A percentile compares a stretch with the other conserved stretches of the same genome.
Conservation (phyloP, 2,888 invertebrate genomes). For the Aporophyla lueneburgensis region DNA sequence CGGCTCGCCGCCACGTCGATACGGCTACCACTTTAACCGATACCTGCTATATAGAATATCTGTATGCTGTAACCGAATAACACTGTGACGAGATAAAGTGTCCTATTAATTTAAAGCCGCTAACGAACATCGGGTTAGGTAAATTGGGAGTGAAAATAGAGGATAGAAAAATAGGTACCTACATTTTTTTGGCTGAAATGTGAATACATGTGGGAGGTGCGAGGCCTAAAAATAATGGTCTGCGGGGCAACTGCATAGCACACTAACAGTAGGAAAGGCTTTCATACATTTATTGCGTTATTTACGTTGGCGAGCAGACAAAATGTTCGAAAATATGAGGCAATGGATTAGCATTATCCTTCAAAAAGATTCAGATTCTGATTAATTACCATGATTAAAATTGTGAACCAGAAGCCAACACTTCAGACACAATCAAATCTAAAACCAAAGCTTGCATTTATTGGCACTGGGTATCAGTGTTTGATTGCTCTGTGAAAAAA, state of each 20-base stretch:
- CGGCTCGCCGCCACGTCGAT: constrained; percentile 78
- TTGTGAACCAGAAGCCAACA: background rate
- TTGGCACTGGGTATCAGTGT: too few relatives aligned
- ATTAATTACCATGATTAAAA: too few relatives aligned
- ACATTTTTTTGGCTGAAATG: background rate
- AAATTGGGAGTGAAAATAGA: constrained; percentile 34
- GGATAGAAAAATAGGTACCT: background rate
- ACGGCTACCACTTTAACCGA: constrained; percentile 69
- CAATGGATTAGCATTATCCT: too few relatives aligned
- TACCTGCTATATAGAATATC: constrained; percentile 66
- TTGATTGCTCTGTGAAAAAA: too few relatives aligned
- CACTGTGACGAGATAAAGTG: constrained; percentile 56
- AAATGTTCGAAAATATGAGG: too few relatives aligned
- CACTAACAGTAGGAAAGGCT: too few relatives aligned
- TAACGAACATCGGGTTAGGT: constrained; percentile 46
- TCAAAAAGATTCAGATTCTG: too few relatives aligned
- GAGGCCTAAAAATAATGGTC: background rate
- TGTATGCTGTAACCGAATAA: constrained; percentile 54
- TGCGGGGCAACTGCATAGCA: too few relatives aligned
- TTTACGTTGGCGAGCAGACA: too few relatives aligned
- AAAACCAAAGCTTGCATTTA: background rate
- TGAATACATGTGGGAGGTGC: background rate
- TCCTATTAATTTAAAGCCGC: constrained; percentile 50
- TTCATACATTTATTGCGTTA: too few relatives aligned
- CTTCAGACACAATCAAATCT: background rate